Evolutionary conservation across 2,113 vertebrate genomes (phyloP).

Genomic region (Rhinolophus ferrumequinum): DNA sequence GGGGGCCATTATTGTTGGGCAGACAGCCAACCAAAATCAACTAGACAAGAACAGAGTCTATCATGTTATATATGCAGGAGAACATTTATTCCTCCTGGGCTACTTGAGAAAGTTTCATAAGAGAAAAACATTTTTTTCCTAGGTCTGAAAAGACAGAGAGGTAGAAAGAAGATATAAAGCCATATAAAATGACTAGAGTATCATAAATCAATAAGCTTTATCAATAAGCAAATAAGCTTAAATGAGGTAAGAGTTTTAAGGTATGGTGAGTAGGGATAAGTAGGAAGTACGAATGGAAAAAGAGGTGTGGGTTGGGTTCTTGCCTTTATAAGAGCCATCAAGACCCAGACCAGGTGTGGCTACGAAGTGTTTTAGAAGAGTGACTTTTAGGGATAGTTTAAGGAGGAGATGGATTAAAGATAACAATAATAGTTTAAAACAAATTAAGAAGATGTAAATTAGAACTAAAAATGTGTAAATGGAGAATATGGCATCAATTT

Average conservation of each 20-base stretch:
- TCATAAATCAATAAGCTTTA: no score
- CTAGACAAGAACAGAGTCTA: background rate
- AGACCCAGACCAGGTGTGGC: background rate
- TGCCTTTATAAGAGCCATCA: background rate
- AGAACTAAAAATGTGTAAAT: background rate
- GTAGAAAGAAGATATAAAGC: background rate
- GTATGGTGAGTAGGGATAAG: background rate
- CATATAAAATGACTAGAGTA: background rate
- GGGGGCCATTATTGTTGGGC: accelerated
- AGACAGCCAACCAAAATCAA: background rate
- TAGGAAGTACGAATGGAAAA: background rate
- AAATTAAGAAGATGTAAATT: background rate
- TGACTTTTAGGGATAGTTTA: background rate
- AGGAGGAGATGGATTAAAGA: background rate
- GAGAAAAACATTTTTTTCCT: background rate
- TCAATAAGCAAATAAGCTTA: background rate
- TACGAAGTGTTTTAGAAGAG: background rate
- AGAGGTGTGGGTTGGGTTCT: background rate
- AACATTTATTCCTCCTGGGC: background rate
- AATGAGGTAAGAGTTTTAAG: background rate
- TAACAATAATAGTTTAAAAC: background rate
- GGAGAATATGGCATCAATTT: background rate
- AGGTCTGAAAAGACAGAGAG: background rate
- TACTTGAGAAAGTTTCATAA: background rate
- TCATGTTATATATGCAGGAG: background rate